Evolutionary conservation across 2,888 invertebrate species (phyloP).

Genomic region (Marronus borbonicus): DNA sequence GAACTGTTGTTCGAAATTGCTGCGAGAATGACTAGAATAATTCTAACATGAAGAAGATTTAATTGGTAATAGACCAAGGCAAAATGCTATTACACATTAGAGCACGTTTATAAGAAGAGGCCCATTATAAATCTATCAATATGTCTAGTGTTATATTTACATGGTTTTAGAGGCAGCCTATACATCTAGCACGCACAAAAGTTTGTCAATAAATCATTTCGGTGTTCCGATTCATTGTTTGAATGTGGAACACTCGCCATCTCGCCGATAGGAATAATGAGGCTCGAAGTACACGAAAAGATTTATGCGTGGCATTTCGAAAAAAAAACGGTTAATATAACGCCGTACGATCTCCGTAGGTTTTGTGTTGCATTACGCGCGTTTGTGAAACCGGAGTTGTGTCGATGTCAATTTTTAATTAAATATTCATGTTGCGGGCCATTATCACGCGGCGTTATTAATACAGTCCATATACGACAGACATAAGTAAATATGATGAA

Average conservation of each 20-base stretch:
- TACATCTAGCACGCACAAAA: constrained; percentile 22
- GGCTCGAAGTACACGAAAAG: constrained; percentile 15
- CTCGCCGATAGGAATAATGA: constrained; percentile 24
- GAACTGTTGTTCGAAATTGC: no score
- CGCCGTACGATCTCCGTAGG: constrained; percentile 24
- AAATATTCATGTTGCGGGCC: constrained; percentile 39
- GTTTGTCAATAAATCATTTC: constrained; percentile 28
- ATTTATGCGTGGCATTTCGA: constrained; percentile 35
- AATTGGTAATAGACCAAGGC: background rate
- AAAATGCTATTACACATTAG: background rate
- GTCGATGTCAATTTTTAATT: constrained; percentile 47
- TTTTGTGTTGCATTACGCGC: constrained; percentile 21
- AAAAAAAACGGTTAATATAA: constrained; percentile 28
- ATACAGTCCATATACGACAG: constrained; percentile 25
- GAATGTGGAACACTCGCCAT: constrained; percentile 26
- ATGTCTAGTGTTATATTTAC: constrained; percentile 30
- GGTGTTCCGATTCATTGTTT: constrained; percentile 17
- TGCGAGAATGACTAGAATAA: background rate
- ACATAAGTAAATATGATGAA: constrained; percentile 42
- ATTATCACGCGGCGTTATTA: constrained; percentile 44
- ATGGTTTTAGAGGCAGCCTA: background rate
- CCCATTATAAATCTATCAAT: constrained; percentile 4
- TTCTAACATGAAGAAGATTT: background rate
- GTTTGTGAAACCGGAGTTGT: constrained; percentile 33
- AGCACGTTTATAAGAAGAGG: background rate